phyloP scores from a whole-genome alignment of 1,140 invertebrate species.

The Drosophila sproati region DNA sequence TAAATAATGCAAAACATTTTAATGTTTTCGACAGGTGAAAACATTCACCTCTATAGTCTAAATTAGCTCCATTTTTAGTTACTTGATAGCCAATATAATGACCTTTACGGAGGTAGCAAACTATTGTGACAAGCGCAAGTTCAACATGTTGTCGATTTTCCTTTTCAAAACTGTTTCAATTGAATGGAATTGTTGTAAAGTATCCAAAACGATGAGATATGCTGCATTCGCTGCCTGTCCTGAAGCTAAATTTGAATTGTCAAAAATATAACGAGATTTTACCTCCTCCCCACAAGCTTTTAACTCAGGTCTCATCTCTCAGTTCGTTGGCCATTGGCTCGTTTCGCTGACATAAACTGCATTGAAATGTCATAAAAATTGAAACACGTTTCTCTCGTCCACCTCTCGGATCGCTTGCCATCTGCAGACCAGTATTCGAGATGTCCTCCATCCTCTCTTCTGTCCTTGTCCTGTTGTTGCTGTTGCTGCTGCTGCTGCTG shows the following conservation, averaged over 20 bases:
- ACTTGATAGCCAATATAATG: neutral
- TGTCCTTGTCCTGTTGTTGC: neutral
- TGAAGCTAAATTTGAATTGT: slow-evolving; percentile 69
- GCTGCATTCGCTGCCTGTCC: slow-evolving; percentile 32
- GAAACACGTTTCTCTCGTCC: slow-evolving; percentile 63
- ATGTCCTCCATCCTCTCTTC: neutral
- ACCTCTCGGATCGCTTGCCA: slow-evolving; percentile 36
- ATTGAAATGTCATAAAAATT: slow-evolving; percentile 79
- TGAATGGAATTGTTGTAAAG: slow-evolving; percentile 71
- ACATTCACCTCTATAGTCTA: neutral
- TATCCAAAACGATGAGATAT: slow-evolving; percentile 52
- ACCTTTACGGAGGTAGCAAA: neutral
- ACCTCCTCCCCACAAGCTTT: neutral
- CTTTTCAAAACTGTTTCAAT: slow-evolving; percentile 47
- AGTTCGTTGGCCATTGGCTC: slow-evolving; percentile 45
- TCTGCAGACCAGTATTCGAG: slow-evolving; percentile 16
- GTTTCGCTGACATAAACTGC: slow-evolving; percentile 75
- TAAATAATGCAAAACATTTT: slow-evolving; percentile 26
- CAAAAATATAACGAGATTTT: slow-evolving; percentile 71
- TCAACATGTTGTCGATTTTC: slow-evolving; percentile 1
- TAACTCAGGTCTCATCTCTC: slow-evolving; percentile 11
- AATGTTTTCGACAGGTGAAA: slow-evolving; percentile 37
- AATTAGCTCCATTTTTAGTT: neutral
- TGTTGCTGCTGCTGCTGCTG: slow-evolving; percentile 3
- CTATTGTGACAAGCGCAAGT: neutral